phyloP scores from a whole-genome alignment of 2,797 vertebrate species.

The Microchirus variegatus region DNA sequence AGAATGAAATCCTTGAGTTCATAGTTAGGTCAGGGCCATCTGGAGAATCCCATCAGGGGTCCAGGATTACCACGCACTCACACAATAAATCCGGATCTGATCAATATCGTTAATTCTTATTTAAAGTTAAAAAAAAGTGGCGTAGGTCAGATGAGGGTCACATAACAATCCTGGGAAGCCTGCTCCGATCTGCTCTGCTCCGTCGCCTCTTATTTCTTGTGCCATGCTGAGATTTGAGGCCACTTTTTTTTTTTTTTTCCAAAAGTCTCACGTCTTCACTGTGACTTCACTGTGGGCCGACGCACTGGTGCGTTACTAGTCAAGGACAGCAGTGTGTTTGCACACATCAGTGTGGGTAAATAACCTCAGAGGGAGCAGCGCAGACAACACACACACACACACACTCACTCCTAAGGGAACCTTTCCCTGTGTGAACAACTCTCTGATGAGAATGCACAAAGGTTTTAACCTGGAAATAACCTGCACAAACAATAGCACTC shows the following conservation, averaged over 20 bases:
- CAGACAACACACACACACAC: constrained; percentile 4
- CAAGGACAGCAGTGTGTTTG: constrained; percentile 76
- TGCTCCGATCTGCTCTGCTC: constrained; percentile 24
- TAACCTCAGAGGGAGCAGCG: constrained; percentile 78
- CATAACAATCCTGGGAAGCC: constrained; percentile 13
- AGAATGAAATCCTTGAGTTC: not conserved
- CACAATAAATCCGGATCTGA: constrained; percentile 61
- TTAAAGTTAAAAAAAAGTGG: no score
- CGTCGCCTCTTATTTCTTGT: constrained; percentile 51
- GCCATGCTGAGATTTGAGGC: constrained; percentile 50
- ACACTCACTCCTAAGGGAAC: not conserved
- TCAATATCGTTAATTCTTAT: constrained; percentile 46
- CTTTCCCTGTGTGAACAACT: constrained; percentile 5
- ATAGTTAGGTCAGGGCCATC: constrained; percentile 52
- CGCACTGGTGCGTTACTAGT: constrained; percentile 23
- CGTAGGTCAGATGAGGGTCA: no score
- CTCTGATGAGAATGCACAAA: not conserved
- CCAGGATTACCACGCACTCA: constrained; percentile 52
- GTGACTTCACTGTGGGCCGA: constrained; percentile 5
- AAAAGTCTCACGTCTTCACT: constrained; percentile 19
- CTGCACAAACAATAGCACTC: no score
- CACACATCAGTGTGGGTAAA: constrained; percentile 76
- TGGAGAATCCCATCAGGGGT: constrained; percentile 56
- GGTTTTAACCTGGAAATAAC: not conserved
- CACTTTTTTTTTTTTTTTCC: no score